These are phyloP conservation scores for Pseudorhiza aurosa DNA, from an alignment of 30 jellyfish, hydroid and myxozoan genomes.

Conservation along the genomic window DNA sequence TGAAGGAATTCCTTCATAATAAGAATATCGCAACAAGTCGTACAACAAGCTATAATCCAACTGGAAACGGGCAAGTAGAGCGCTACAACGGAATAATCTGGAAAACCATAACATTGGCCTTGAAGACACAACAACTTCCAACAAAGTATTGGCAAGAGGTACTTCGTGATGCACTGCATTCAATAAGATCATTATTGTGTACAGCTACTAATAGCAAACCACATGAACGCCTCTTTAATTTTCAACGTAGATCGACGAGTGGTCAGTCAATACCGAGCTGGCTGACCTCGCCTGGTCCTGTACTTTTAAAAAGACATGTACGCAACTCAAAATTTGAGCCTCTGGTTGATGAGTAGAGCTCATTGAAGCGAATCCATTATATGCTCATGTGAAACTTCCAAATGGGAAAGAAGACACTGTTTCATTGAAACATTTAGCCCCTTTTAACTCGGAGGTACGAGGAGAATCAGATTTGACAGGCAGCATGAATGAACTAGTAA, in stretches of 20 bases:
- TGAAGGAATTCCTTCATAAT: slow-evolving; percentile 12
- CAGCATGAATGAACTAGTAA: background rate
- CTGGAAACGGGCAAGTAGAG: slow-evolving; percentile 76
- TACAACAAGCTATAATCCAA: slow-evolving; percentile 66
- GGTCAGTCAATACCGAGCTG: slow-evolving; percentile 61
- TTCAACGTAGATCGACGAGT: slow-evolving; percentile 48
- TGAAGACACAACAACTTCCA: slow-evolving; percentile 51
- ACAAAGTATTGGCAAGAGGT: slow-evolving; percentile 55
- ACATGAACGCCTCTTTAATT: slow-evolving; percentile 71
- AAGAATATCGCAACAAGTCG: slow-evolving; percentile 50
- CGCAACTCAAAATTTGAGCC: slow-evolving; percentile 34
- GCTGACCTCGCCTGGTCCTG: slow-evolving; percentile 62
- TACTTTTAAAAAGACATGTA: slow-evolving; percentile 27
- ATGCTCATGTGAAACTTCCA: slow-evolving; percentile 39
- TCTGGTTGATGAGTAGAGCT: slow-evolving; percentile 43
- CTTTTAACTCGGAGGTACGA: too few species aligned
- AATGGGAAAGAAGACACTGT: slow-evolving; percentile 59
- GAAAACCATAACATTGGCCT: slow-evolving; percentile 63
- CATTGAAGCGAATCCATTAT: slow-evolving; percentile 30
- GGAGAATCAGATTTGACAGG: slow-evolving; percentile 13
- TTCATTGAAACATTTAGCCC: slow-evolving; percentile 35
- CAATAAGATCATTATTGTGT: slow-evolving; percentile 72
- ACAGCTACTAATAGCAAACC: slow-evolving; percentile 87
- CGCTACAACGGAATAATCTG: slow-evolving; percentile 76
- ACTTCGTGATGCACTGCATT: slow-evolving; percentile 76